Base-by-base conservation (phyloP, 2,797 vertebrate species). In the Chelmon rostratus region DNA sequence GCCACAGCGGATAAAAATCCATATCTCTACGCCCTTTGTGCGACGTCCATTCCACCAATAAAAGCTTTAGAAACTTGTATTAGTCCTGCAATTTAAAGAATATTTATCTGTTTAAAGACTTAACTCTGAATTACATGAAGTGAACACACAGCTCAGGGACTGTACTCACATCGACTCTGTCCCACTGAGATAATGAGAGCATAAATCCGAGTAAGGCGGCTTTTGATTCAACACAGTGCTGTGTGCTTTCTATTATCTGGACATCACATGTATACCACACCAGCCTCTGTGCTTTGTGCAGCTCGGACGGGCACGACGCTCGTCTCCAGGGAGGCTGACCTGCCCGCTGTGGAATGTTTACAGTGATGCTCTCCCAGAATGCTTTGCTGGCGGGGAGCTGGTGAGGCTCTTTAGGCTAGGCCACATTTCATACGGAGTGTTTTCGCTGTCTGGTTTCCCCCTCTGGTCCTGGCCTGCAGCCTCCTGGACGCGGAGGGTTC, bases 331-430 rank as follows among this genome's bases (percentile, higher is more conserved):
- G 87, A 85, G 10, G 76, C 69, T 80, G 76, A 88, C 57, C 61
- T 42, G 76, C 64, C 64, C 85, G 8, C 81, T 68, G 79, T 79
- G 94, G 92, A 92, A 94, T 94, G 78, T 94, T 93, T 93, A 91
- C 89, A 78, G 86, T 86, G 89, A 84, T 89, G 86, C 83, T 87
- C 89, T 81, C 80, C 82, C 88, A 93, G 83, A 89, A 90, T 91
- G 78, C 91, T 73, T 74, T 81, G 88, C 88, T 71, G 62, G 75
- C 78, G 44, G 59, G 68, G 28, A 72, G 82, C 78, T 72, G 77
- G 23, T 67, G 49, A 33, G 50, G 71, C 62, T 0, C n/a, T 65
- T 61, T 61, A 10, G 81, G 80, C 68, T 47, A 1, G 68, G 65
- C 74, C 68, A 76, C 84, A 73, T 87, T 68, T 86, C 84, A 91